phyloP scores from a whole-genome alignment of 2,113 vertebrate genomes.

The Taurulus bubalis region DNA sequence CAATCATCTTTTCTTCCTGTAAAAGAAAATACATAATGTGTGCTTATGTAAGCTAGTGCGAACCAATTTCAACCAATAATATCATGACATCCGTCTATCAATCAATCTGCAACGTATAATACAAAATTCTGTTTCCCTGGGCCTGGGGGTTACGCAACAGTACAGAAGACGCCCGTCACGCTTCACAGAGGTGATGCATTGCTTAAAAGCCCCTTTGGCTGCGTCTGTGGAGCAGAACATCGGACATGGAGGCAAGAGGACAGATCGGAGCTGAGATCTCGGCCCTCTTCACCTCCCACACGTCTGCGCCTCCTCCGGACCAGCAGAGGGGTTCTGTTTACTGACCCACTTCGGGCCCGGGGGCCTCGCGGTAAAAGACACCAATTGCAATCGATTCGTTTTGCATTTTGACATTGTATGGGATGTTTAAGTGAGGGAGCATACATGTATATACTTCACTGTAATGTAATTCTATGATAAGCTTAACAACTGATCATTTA shows the following conservation, averaged over 20 bases:
- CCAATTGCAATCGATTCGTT: neutral
- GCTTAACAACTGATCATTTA: no score
- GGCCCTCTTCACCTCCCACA: neutral
- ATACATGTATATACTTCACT: neutral
- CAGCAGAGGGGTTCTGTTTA: conserved; percentile 38
- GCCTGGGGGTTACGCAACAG: neutral
- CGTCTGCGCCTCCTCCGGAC: conserved; percentile 13
- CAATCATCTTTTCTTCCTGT: neutral
- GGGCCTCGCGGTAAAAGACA: neutral
- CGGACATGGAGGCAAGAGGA: neutral
- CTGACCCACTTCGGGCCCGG: conserved; percentile 15
- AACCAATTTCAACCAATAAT: neutral
- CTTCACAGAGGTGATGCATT: neutral
- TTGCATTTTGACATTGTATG: neutral
- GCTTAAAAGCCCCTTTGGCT: neutral
- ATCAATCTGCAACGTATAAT: neutral
- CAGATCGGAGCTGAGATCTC: conserved; percentile 5
- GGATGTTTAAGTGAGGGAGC: neutral
- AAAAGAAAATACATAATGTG: neutral
- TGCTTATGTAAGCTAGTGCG: neutral
- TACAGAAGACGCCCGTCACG: neutral
- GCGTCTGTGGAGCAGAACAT: conserved; percentile 24
- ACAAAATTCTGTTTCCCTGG: neutral
- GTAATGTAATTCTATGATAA: neutral
- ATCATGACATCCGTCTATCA: neutral